phyloP scores from a whole-genome alignment of 1,140 invertebrate genomes.

The Meloidogyne chitwoodi region DNA sequence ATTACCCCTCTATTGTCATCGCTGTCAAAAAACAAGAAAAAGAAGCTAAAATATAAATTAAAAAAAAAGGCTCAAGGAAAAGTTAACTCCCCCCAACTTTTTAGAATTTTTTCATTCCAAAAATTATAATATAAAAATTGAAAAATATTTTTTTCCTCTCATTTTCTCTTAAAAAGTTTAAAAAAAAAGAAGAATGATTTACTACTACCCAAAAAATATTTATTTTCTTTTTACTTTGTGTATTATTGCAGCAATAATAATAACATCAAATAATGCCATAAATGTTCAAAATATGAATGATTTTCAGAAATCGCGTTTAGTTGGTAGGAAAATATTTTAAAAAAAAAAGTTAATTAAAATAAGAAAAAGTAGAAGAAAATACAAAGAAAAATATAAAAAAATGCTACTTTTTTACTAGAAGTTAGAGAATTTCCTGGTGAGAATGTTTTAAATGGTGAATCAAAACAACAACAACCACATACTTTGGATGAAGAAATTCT shows the following conservation, averaged over 20 bases:
- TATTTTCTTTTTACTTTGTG: not conserved
- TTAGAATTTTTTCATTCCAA: not conserved
- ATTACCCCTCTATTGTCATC: not conserved
- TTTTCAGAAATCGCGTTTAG: not conserved
- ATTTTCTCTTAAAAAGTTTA: not conserved
- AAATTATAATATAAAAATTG: no score
- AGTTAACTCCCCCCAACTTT: not conserved
- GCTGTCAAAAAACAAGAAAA: not conserved
- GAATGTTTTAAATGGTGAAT: not conserved
- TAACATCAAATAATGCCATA: not conserved
- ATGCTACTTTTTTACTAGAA: not conserved
- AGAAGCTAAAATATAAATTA: not conserved
- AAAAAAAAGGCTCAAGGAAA: not conserved
- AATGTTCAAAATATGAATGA: not conserved
- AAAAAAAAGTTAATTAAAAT: not conserved
- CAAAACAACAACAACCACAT: not conserved
- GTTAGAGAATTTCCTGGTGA: not conserved
- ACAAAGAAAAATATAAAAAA: not conserved
- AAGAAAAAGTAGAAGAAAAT: not conserved
- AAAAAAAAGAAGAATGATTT: not conserved
- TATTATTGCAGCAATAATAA: not conserved
- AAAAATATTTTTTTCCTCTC: not conserved
- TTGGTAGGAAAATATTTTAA: not conserved
- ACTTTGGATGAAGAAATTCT: constrained; percentile 1
- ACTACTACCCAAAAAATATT: not conserved